Conservation (phyloP, 1,140 invertebrate species). For the Dolichoris vasculosae region DNA sequence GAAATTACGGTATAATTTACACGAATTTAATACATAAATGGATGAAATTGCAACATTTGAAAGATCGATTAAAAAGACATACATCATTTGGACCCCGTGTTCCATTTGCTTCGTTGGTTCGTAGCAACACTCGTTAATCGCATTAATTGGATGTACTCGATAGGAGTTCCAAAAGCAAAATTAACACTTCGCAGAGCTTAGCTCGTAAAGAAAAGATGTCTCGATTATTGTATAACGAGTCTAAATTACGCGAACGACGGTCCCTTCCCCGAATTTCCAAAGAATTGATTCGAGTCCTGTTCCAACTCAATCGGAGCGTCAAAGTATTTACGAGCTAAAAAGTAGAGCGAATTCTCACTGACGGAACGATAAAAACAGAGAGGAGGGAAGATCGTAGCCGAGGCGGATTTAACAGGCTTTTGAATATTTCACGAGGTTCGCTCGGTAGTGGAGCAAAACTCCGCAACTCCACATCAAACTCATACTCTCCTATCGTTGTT, state of each 20-base stretch:
- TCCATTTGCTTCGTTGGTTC: neutral
- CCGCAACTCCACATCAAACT: neutral
- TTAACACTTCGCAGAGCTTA: neutral
- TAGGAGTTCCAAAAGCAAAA: neutral
- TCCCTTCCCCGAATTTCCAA: conserved; percentile 14
- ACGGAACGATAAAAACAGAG: neutral
- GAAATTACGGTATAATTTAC: neutral
- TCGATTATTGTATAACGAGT: conserved; percentile 25
- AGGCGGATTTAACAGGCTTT: conserved; percentile 20
- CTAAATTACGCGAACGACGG: neutral
- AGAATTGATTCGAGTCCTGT: conserved; percentile 27
- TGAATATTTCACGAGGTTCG: conserved; percentile 34
- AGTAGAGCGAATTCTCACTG: neutral
- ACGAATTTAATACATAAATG: neutral
- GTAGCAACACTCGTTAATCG: neutral
- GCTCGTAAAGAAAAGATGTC: neutral
- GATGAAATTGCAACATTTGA: neutral
- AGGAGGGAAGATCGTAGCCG: neutral
- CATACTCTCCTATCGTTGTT: neutral
- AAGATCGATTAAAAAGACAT: neutral
- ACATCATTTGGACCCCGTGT: too few relatives aligned
- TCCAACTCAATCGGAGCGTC: conserved; percentile 41
- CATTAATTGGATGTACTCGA: conserved; percentile 18
- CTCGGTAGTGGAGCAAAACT: neutral
- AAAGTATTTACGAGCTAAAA: conserved; percentile 39